Evolutionary conservation across 2,888 invertebrate species (phyloP).

Genomic region (Heteromyza rotundicornis): DNA sequence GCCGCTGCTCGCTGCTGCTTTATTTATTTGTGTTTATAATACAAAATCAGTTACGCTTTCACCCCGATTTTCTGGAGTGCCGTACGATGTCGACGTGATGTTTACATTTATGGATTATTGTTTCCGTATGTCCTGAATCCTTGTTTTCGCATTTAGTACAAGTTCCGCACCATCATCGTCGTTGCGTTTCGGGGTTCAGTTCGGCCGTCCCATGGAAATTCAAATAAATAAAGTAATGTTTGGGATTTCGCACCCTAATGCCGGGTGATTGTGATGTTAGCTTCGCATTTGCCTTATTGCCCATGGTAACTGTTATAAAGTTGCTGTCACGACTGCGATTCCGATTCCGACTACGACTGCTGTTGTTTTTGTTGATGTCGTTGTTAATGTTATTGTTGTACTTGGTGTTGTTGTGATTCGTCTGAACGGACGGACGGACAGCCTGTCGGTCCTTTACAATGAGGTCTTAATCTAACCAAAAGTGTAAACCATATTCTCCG

Average conservation of each 20-base stretch:
- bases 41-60: constrained; percentile 63
- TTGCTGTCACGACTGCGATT: background rate
- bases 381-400: constrained; percentile 28
- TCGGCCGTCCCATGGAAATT: constrained; percentile 43
- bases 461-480: constrained; percentile 61
- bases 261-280: constrained; percentile 11
- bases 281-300: background rate
- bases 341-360: too few relatives aligned
- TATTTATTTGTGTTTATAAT: constrained; percentile 63
- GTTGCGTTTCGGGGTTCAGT: background rate
- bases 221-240: constrained; percentile 58
- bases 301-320: background rate
- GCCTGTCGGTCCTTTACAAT: constrained; percentile 35
- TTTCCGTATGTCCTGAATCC: constrained; percentile 54
- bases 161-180: constrained; percentile 45
- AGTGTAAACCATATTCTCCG: constrained; percentile 46
- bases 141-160: constrained; percentile 41
- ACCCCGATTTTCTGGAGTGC: constrained; percentile 31
- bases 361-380: constrained; percentile 41
- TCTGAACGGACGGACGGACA: constrained; percentile 37
- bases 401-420: constrained; percentile 52
- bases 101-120: constrained; percentile 61
- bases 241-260: constrained; percentile 56
- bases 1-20: constrained; percentile 44
- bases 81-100: constrained; percentile 48